phyloP scores from a whole-genome alignment of 2,113 vertebrate species.

The Sinocyclocheilus anshuiensis region DNA sequence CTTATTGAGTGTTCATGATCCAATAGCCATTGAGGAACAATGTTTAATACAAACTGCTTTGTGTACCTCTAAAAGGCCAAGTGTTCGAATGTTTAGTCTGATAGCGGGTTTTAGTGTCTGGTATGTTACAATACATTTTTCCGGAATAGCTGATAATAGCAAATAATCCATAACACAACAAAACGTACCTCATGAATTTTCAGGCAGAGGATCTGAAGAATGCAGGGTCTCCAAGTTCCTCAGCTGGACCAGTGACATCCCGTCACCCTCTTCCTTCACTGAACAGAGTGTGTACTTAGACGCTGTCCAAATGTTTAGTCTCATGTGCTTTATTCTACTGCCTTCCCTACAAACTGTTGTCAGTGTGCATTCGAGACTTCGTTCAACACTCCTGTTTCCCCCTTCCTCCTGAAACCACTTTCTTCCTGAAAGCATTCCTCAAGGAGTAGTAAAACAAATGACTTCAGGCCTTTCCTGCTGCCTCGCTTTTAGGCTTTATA shows the following conservation, averaged over 20 bases:
- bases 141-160: slow-evolving; percentile 1
- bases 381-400: slow-evolving; percentile 28
- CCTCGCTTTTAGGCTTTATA: slow-evolving; percentile 8
- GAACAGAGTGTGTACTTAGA: slow-evolving; percentile 43
- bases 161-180: slow-evolving; percentile 3
- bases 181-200: slow-evolving; percentile 19
- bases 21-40: not conserved
- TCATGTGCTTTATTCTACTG: slow-evolving; percentile 49
- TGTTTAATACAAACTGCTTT: not conserved
- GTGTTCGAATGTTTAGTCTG: slow-evolving; percentile 42
- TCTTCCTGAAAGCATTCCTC: slow-evolving; percentile 53
- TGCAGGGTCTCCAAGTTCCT: not conserved
- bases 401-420: slow-evolving; percentile 35
- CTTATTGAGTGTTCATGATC: not conserved
- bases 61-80: slow-evolving; percentile 15
- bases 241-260: not conserved
- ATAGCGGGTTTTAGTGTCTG: slow-evolving; percentile 1
- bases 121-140: not conserved
- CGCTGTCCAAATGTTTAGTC: slow-evolving; percentile 67
- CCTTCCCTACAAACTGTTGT: slow-evolving; percentile 38
- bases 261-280: not conserved
- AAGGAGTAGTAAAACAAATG: slow-evolving; percentile 59
- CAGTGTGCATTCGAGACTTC: slow-evolving; percentile 42
- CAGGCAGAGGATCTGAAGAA: not conserved
- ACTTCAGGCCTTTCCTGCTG: slow-evolving; percentile 42